Conservation (phyloP, 2,113 vertebrate genomes). For the Silurus glanis region DNA sequence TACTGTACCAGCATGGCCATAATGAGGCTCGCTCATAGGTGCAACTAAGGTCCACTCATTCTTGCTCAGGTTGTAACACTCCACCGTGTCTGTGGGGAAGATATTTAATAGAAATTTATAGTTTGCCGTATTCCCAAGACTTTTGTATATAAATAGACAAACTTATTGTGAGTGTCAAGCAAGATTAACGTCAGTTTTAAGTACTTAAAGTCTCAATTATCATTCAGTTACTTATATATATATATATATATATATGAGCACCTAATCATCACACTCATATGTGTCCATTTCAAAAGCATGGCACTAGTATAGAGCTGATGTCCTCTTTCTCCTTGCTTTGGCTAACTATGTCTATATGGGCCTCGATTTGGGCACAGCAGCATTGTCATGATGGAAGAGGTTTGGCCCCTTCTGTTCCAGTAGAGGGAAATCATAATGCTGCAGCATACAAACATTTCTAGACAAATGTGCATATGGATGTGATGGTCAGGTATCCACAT, state of each 20-base stretch:
- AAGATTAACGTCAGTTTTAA: not conserved
- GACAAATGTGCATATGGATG: not conserved
- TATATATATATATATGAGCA: not conserved
- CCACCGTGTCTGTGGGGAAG: conserved; percentile 68
- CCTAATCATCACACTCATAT: not conserved
- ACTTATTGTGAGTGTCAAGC: not conserved
- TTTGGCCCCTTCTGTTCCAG: not conserved
- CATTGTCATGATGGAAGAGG: too few species aligned
- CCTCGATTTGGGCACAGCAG: not conserved
- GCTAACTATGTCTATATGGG: not conserved
- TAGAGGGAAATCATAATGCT: not conserved
- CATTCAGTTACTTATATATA: not conserved
- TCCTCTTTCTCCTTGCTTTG: not conserved
- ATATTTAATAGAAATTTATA: conserved; percentile 23
- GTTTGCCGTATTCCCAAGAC: not conserved
- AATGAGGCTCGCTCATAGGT: conserved; percentile 75
- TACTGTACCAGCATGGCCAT: conserved; percentile 79
- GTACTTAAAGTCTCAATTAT: not conserved
- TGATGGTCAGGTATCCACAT: not conserved
- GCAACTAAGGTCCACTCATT: conserved; percentile 77
- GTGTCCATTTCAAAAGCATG: not conserved
- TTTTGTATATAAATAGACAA: not conserved
- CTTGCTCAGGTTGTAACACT: conserved; percentile 76
- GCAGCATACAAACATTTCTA: not conserved
- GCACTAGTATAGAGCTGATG: too few species aligned